These are phyloP conservation scores for Dasypus novemcinctus DNA, from an alignment of 2,113 vertebrate species.

Conservation along the genomic window DNA sequence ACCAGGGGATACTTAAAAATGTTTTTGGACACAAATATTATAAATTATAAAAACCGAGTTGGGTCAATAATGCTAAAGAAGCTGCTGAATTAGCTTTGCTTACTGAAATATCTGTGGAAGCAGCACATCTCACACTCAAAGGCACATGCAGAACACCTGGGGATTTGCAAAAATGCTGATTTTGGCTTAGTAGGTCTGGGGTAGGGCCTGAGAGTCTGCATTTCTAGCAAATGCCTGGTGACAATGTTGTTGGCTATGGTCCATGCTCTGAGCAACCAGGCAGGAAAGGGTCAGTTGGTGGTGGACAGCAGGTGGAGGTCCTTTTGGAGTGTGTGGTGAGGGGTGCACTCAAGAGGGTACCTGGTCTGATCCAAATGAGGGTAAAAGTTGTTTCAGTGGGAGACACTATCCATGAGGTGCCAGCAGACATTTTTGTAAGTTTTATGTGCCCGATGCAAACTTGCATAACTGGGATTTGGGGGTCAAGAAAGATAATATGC, in stretches of 20 bases:
- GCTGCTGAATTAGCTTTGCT: background rate
- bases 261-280: background rate
- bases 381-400: background rate
- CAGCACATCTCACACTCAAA: background rate
- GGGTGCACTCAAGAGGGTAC: background rate
- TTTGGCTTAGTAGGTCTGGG: background rate
- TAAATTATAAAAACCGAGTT: background rate
- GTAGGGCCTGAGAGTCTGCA: background rate
- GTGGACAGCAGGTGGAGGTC: no score
- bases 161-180: background rate
- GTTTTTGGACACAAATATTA: background rate
- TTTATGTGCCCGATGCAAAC: background rate
- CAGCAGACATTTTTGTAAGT: background rate
- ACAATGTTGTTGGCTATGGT: background rate
- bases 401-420: background rate
- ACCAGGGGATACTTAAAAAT: background rate
- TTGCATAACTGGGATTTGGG: constrained; percentile 7
- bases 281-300: background rate
- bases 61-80: background rate
- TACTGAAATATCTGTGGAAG: background rate
- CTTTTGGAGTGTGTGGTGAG: fast-evolving
- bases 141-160: background rate
- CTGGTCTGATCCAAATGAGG: background rate
- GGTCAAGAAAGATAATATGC: background rate
- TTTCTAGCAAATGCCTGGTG: background rate